A percentile compares a stretch with the other conserved stretches of the same genome.
These are phyloP conservation scores for Drosophila buzzatii DNA, from an alignment of 2,888 invertebrate genomes.

Conservation along the genomic window DNA sequence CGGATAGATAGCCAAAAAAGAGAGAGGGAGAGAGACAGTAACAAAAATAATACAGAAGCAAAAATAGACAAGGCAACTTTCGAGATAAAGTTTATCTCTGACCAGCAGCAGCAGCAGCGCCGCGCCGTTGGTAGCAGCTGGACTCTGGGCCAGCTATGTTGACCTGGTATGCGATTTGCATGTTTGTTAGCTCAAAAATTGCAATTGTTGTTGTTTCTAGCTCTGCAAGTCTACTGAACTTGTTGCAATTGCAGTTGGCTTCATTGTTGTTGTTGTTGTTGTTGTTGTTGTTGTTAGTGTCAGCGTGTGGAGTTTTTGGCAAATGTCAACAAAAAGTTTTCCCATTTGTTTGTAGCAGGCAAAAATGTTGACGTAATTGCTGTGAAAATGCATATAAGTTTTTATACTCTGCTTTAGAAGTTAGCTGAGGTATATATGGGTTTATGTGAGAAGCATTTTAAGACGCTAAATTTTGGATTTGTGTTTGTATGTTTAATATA, in stretches of 20 bases:
- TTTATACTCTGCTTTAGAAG: constrained; percentile 8
- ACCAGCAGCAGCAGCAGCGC: not conserved
- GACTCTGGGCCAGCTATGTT: constrained; percentile 44
- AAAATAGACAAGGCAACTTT: constrained; percentile 57
- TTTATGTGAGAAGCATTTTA: too few relatives aligned
- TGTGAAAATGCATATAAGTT: constrained; percentile 64
- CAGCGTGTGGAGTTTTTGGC: constrained; percentile 59
- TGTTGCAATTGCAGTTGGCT: constrained; percentile 22
- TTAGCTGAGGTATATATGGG: not conserved
- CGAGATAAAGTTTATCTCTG: constrained; percentile 75
- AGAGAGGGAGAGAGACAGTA: not conserved
- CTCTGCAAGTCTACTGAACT: constrained; percentile 23
- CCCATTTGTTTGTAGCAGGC: constrained; percentile 50
- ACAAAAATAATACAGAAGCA: constrained; percentile 3
- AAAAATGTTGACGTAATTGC: constrained; percentile 75
- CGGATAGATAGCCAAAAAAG: constrained; percentile 54
- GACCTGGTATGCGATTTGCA: constrained; percentile 81
- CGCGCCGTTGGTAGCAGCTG: constrained; percentile 44
- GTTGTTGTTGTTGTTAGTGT: constrained; percentile 22
- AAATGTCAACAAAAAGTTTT: constrained; percentile 76
- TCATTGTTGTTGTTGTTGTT: constrained; percentile 17
- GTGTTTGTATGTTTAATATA: not conserved
- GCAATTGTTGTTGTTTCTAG: constrained; percentile 52
- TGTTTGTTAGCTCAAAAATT: constrained; percentile 68
- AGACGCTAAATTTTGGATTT: not conserved